A percentile compares a stretch with the other conserved stretches of the same genome.
These are phyloP conservation scores for Rissa tridactyla DNA, from an alignment of 2,113 vertebrate genomes.

Conservation along the genomic window DNA sequence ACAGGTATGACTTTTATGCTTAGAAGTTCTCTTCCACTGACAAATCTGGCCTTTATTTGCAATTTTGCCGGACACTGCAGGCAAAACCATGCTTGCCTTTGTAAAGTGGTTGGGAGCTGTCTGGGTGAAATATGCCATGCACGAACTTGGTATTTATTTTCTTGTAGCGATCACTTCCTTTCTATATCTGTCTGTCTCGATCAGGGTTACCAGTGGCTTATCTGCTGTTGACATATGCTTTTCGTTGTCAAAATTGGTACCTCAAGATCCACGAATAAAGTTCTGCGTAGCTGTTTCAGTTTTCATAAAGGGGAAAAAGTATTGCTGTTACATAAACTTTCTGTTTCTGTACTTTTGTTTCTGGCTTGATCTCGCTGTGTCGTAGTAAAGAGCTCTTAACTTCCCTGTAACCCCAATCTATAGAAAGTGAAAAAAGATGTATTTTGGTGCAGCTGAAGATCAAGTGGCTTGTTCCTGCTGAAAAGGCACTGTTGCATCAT, in stretches of 20 bases:
- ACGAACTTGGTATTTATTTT: background rate
- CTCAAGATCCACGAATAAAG: background rate
- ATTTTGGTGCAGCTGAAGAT: background rate
- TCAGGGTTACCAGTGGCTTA: background rate
- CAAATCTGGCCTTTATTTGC: background rate
- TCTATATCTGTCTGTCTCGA: background rate
- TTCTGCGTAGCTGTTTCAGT: background rate
- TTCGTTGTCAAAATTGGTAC: background rate
- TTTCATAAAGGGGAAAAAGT: background rate
- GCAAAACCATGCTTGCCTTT: background rate
- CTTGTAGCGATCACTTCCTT: background rate
- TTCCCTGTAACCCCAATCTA: background rate
- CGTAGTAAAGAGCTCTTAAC: background rate
- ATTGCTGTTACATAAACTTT: background rate
- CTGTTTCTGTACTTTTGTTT: background rate
- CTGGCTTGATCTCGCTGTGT: background rate
- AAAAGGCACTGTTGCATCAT: background rate
- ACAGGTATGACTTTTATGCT: conserved; percentile 77
- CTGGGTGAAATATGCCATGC: background rate
- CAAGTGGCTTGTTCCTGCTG: background rate
- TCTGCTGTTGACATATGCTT: background rate
- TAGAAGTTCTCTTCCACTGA: background rate
- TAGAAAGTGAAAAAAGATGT: background rate
- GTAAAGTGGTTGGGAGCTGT: background rate
- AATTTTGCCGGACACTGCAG: background rate